Evolutionary conservation across 2,888 invertebrate genomes (phyloP).

Genomic region (Trichogramma dendrolimi): DNA sequence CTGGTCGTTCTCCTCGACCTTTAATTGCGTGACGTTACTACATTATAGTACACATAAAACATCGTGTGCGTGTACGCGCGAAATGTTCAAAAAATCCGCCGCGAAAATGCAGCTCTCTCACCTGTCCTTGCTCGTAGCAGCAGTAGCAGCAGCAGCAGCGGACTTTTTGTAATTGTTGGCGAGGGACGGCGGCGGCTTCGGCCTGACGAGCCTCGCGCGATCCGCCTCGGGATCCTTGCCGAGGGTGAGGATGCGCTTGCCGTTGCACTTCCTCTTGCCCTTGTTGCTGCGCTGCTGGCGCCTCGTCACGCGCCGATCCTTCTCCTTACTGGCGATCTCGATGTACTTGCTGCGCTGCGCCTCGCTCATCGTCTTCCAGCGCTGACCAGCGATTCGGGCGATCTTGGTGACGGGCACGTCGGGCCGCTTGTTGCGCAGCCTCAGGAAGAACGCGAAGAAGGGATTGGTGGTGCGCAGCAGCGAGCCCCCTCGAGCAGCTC

Average conservation of each 20-base stretch:
- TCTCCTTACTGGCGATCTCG: slow-evolving; percentile 44
- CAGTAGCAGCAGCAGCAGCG: background rate
- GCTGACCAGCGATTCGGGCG: slow-evolving; percentile 43
- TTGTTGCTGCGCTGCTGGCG: background rate
- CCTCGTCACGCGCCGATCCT: slow-evolving; percentile 37
- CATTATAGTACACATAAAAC: background rate
- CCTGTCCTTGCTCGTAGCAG: background rate
- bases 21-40: slow-evolving; percentile 3
- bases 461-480: slow-evolving; percentile 39
- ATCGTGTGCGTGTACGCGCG: background rate
- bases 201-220: background rate
- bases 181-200: background rate
- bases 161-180: background rate
- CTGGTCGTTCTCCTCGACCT: slow-evolving; percentile 10
- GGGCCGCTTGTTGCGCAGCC: slow-evolving; percentile 40
- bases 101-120: background rate
- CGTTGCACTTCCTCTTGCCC: background rate
- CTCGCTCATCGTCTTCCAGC: slow-evolving; percentile 41
- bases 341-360: slow-evolving; percentile 45
- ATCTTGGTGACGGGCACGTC: slow-evolving; percentile 39
- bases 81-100: background rate
- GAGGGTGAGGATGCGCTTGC: slow-evolving; percentile 25
- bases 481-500: too few species aligned
- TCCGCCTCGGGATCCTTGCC: background rate
- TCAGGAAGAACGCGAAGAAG: slow-evolving; percentile 44